Percentiles rank a stretch among this genome's conserved stretches.
phyloP scores from a whole-genome alignment of 2,797 vertebrate species.

The Lepidocolaptes lacrymiger region DNA sequence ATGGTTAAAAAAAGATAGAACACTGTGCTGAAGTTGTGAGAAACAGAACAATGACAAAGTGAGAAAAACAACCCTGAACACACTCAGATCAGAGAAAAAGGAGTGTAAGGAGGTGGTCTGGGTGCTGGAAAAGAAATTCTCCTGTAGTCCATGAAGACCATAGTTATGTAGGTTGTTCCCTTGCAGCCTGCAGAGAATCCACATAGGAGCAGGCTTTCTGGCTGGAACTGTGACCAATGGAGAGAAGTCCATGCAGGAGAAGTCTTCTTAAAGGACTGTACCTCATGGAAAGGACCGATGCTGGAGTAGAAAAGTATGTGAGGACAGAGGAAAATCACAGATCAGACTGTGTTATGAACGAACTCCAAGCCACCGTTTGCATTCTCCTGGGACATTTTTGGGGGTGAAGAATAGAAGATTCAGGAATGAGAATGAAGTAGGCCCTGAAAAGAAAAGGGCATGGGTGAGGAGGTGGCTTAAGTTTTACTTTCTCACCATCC shows the following conservation, averaged over 20 bases:
- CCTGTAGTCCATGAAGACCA: not conserved
- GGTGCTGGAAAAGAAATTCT: not conserved
- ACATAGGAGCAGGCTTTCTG: not conserved
- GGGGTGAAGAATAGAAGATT: not conserved
- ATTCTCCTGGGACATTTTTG: not conserved
- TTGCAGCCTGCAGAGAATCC: not conserved
- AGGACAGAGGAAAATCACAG: not conserved
- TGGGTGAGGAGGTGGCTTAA: accelerated
- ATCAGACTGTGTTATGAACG: not conserved
- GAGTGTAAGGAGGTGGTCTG: not conserved
- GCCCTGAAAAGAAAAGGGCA: not conserved
- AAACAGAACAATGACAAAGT: not conserved
- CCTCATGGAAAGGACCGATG: not conserved
- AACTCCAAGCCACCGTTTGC: not conserved
- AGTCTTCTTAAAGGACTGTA: not conserved
- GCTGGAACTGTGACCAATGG: not conserved
- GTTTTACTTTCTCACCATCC: not conserved
- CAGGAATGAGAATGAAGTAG: not conserved
- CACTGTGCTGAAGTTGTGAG: not conserved
- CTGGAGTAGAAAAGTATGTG: not conserved
- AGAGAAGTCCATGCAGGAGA: not conserved
- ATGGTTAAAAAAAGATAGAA: not conserved
- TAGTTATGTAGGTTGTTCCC: not conserved
- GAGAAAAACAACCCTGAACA: not conserved
- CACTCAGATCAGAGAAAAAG: not conserved